Evolutionary conservation across 1,140 invertebrate genomes (phyloP).

Genomic region (Drosophila simulans): DNA sequence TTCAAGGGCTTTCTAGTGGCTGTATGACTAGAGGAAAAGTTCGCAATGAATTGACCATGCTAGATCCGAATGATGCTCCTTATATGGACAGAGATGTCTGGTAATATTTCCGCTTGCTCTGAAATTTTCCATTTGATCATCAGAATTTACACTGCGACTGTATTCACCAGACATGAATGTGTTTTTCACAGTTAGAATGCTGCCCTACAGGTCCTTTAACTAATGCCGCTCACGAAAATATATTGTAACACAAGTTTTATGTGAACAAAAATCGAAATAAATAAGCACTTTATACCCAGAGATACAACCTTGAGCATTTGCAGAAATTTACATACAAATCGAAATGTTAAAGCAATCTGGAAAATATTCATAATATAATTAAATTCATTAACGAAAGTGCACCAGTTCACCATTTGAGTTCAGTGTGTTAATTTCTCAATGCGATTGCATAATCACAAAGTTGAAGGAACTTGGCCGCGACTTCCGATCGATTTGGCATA

Average conservation of each 20-base stretch:
- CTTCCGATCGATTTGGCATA: neutral
- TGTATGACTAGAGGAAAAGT: slow-evolving; percentile 23
- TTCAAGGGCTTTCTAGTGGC: slow-evolving; percentile 40
- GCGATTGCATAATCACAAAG: slow-evolving; percentile 1
- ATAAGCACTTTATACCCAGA: slow-evolving; percentile 9
- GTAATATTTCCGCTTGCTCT: slow-evolving; percentile 2
- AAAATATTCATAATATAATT: slow-evolving; percentile 6
- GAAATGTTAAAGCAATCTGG: slow-evolving; percentile 10
- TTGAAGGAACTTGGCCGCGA: slow-evolving; percentile 13
- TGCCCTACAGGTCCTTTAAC: slow-evolving; percentile 1
- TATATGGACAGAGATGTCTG: slow-evolving; percentile 6
- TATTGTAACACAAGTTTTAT: slow-evolving; percentile 10
- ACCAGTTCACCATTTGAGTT: neutral
- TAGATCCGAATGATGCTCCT: neutral
- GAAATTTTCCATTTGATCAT: slow-evolving; percentile 3
- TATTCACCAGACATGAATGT: neutral
- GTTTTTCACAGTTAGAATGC: neutral
- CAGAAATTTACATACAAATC: slow-evolving; percentile 22
- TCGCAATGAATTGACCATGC: neutral
- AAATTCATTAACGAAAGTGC: neutral
- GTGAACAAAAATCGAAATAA: slow-evolving; percentile 3
- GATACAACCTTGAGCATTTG: slow-evolving; percentile 14
- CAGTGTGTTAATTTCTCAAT: neutral
- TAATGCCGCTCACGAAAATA: neutral
- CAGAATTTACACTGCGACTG: neutral